A percentile compares a stretch with the other conserved stretches of the same genome.
Evolutionary conservation across 2,888 invertebrate genomes (phyloP).

Genomic region (Hyles lineata): DNA sequence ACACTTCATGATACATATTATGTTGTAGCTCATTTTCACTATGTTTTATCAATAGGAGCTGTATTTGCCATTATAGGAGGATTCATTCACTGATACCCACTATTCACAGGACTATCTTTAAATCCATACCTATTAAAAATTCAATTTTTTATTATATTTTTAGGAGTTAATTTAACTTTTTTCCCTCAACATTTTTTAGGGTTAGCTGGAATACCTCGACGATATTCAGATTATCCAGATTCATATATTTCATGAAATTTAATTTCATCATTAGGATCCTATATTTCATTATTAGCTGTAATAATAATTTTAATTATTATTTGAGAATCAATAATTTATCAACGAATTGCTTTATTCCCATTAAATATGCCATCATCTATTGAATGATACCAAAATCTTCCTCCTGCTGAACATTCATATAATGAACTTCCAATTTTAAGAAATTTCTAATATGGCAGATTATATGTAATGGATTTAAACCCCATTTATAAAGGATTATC

Average conservation of each 20-base stretch:
- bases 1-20: slow-evolving; percentile 93
- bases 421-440: slow-evolving; percentile 84
- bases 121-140: slow-evolving; percentile 86
- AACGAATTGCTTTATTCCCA: slow-evolving; percentile 79
- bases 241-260: slow-evolving; percentile 87
- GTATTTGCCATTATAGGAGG: slow-evolving; percentile 92
- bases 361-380: slow-evolving; percentile 83
- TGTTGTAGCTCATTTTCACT: slow-evolving; percentile 93
- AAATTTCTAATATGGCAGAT: slow-evolving; percentile 86
- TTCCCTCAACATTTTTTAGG: slow-evolving; percentile 91
- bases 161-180: slow-evolving; percentile 92
- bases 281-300: slow-evolving; percentile 85
- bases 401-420: slow-evolving; percentile 85
- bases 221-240: slow-evolving; percentile 90
- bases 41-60: slow-evolving; percentile 91
- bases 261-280: slow-evolving; percentile 87
- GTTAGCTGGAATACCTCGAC: slow-evolving; percentile 87
- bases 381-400: slow-evolving; percentile 86
- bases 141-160: slow-evolving; percentile 89
- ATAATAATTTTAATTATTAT: slow-evolving; percentile 86
- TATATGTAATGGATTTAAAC: slow-evolving; percentile 87
- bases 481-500: slow-evolving; percentile 86
- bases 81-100: slow-evolving; percentile 89
- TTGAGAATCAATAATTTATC: slow-evolving; percentile 84
- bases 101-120: slow-evolving; percentile 87